phyloP scores from a whole-genome alignment of 1,140 invertebrate species.

The Hyles euphorbiae region DNA sequence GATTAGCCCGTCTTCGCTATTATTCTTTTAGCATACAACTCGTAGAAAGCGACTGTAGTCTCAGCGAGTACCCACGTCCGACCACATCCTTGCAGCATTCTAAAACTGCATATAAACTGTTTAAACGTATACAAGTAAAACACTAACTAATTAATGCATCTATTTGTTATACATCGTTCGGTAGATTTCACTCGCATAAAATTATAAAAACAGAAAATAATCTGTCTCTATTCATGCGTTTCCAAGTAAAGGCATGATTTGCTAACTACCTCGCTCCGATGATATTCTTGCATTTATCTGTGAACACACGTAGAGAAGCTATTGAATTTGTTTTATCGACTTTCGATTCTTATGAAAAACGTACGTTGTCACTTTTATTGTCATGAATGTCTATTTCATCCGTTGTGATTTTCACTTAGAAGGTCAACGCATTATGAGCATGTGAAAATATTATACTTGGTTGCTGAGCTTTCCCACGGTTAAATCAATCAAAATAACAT shows the following conservation, averaged over 20 bases:
- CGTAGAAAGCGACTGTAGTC: conserved; percentile 44
- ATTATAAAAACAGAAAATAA: conserved; percentile 55
- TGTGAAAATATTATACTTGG: background rate
- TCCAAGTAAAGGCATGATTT: conserved; percentile 46
- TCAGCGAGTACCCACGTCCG: too few species aligned
- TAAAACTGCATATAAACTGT: conserved; percentile 4
- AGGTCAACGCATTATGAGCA: conserved; percentile 22
- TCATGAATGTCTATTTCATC: conserved; percentile 14
- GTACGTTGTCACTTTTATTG: conserved; percentile 39
- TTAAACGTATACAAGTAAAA: background rate
- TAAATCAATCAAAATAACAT: too few species aligned
- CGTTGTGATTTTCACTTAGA: conserved; percentile 41
- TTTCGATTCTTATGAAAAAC: conserved; percentile 55
- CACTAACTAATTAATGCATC: conserved; percentile 3
- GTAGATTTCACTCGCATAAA: conserved; percentile 38
- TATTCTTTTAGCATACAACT: conserved; percentile 33
- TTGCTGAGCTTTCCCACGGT: too few species aligned
- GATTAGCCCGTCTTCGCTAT: conserved; percentile 33
- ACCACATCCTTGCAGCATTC: background rate
- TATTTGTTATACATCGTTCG: conserved; percentile 5
- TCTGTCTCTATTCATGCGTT: conserved; percentile 55
- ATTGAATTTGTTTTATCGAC: conserved; percentile 52
- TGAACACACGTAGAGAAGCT: conserved; percentile 35
- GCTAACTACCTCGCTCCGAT: conserved; percentile 33
- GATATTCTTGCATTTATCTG: conserved; percentile 41